phyloP scores from a whole-genome alignment of 2,797 vertebrate species.

The Melanotaenia pygmaea region DNA sequence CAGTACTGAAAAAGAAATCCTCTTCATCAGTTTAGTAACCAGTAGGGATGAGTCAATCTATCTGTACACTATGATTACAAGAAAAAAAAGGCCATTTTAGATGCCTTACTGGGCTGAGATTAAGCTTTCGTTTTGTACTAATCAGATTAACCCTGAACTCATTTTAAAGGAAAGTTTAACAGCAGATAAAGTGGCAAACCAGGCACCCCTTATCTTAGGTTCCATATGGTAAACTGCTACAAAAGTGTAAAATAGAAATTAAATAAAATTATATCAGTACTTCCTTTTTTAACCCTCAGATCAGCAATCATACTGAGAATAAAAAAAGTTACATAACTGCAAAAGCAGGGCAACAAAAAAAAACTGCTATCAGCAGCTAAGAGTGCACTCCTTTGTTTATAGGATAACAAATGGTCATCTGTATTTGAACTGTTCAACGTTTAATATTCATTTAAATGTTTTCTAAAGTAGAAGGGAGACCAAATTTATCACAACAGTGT shows the following conservation, averaged over 20 bases:
- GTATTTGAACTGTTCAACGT: background rate
- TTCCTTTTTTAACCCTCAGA: background rate
- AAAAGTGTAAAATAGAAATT: background rate
- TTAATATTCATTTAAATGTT: background rate
- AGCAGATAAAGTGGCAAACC: background rate
- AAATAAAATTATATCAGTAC: background rate
- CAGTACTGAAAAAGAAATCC: background rate
- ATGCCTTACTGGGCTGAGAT: background rate
- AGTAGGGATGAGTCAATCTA: background rate
- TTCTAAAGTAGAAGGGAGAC: background rate
- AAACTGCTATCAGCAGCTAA: background rate
- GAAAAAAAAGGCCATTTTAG: background rate
- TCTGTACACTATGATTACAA: background rate
- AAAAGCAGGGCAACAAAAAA: background rate
- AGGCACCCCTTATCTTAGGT: conserved; percentile 14
- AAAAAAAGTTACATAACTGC: background rate
- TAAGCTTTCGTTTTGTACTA: background rate
- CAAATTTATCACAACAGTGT: background rate
- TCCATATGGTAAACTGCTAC: background rate
- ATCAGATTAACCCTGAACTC: background rate
- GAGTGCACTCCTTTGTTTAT: background rate
- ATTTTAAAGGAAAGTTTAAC: background rate
- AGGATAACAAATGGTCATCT: background rate
- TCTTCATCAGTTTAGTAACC: conserved; percentile 35
- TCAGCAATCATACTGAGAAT: background rate